A percentile compares a stretch with the other conserved stretches of the same genome.
Evolutionary conservation across 2,113 vertebrate species (phyloP).

Genomic region (Hippocampus zosterae): DNA sequence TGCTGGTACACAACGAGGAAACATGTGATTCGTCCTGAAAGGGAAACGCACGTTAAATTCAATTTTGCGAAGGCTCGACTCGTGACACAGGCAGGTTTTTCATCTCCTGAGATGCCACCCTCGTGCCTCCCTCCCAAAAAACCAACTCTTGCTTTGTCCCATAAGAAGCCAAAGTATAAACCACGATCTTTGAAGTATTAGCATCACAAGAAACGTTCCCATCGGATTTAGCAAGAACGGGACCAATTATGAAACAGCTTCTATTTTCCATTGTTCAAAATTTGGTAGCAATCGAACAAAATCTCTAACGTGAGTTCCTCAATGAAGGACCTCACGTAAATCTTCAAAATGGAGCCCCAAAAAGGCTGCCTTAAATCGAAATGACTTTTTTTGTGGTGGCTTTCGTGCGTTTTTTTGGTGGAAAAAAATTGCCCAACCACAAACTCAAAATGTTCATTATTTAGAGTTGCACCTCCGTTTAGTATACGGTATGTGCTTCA

Average conservation of each 20-base stretch:
- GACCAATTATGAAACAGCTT: background rate
- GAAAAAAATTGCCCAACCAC: too few relatives aligned
- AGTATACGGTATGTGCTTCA: too few relatives aligned
- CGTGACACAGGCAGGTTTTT: slow-evolving; percentile 50
- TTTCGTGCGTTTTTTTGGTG: too few relatives aligned
- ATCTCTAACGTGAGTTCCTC: background rate
- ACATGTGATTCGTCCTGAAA: slow-evolving; percentile 72
- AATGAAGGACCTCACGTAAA: too few relatives aligned
- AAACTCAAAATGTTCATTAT: too few relatives aligned
- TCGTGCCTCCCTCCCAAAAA: slow-evolving; percentile 30
- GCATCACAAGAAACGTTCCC: slow-evolving; percentile 65
- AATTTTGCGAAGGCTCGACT: slow-evolving; percentile 56
- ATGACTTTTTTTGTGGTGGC: too few relatives aligned
- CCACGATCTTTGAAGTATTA: slow-evolving; percentile 60
- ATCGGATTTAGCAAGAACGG: slow-evolving; percentile 33
- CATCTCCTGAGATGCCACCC: slow-evolving; percentile 37
- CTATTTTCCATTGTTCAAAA: background rate
- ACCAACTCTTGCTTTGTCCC: slow-evolving; percentile 52
- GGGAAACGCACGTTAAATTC: slow-evolving; percentile 72
- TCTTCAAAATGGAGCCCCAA: too few relatives aligned
- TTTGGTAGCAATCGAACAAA: background rate
- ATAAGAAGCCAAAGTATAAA: slow-evolving; percentile 39
- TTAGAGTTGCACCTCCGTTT: too few relatives aligned
- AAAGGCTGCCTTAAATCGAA: too few relatives aligned
- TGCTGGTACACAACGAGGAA: slow-evolving; percentile 69